These are phyloP conservation scores for Epinephelus coioides DNA, from an alignment of 2,797 vertebrate species.

Conservation along the genomic window DNA sequence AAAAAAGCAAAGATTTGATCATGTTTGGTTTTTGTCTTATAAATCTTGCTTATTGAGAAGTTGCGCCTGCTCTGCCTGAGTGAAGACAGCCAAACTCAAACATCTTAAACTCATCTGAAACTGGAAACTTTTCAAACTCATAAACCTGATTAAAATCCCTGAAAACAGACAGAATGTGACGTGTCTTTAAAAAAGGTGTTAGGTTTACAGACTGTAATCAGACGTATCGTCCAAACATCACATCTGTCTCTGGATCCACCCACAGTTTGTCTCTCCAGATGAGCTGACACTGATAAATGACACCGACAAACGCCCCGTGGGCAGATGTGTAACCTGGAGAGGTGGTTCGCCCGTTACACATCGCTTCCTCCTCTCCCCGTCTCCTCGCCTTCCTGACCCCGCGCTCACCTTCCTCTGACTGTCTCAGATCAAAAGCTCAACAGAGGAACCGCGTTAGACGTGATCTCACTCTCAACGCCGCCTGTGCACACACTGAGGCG, in stretches of 20 bases:
- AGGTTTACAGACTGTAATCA: not conserved
- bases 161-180: no score
- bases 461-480: slow-evolving; percentile 55
- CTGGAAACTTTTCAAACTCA: no score
- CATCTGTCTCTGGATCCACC: not conserved
- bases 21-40: no score
- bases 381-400: slow-evolving; percentile 5
- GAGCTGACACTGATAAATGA: not conserved
- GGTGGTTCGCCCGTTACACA: not conserved
- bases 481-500: no score
- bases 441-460: slow-evolving; percentile 44
- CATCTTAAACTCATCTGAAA: no score
- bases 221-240: not conserved
- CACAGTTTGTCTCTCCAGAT: not conserved
- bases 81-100: no score
- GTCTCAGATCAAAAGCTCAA: slow-evolving; percentile 54
- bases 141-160: no score
- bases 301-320: not conserved
- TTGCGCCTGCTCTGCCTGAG: no score
- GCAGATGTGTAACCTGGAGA: not conserved
- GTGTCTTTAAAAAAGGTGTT: not conserved
- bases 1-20: no score
- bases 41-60: no score
- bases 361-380: not conserved
- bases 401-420: slow-evolving; percentile 10